Conservation (phyloP, 2,888 invertebrate genomes). For the Gastrophysa polygoni region DNA sequence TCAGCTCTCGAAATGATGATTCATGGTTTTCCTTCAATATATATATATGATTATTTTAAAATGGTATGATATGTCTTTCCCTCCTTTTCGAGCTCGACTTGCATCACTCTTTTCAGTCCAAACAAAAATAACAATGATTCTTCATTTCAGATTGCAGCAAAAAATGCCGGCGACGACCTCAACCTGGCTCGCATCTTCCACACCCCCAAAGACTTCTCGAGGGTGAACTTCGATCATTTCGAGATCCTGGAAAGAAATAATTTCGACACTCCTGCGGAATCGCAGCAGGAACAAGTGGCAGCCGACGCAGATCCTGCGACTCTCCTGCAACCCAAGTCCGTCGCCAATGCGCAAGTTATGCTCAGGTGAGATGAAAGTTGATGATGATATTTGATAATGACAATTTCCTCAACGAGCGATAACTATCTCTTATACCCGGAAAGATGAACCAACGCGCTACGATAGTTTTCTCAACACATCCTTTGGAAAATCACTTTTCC, state of each 20-base stretch:
- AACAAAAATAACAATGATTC: too few species aligned
- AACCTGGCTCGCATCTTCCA: conserved; percentile 43
- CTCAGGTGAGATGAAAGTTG: conserved; percentile 26
- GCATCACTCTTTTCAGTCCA: too few species aligned
- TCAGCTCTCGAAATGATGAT: too few species aligned
- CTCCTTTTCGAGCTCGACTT: too few species aligned
- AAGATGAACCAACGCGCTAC: too few species aligned
- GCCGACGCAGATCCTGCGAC: background rate
- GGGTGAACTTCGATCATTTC: conserved; percentile 46
- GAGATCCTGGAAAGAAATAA: conserved; percentile 48
- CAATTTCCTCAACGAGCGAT: background rate
- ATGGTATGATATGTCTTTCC: too few species aligned
- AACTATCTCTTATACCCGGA: too few species aligned
- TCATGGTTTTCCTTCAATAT: too few species aligned
- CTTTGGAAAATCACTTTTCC: too few species aligned
- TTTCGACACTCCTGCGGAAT: conserved; percentile 30
- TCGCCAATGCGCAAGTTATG: conserved; percentile 48
- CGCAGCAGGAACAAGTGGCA: background rate
- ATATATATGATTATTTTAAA: too few species aligned
- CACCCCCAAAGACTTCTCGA: conserved; percentile 44
- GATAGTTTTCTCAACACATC: too few species aligned
- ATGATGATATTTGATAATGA: background rate
- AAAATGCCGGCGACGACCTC: conserved; percentile 21
- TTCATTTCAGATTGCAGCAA: conserved; percentile 20
- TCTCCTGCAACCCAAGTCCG: conserved; percentile 30